Evolutionary conservation across 2,113 vertebrate species (phyloP).

Genomic region (Aphelocoma coerulescens): DNA sequence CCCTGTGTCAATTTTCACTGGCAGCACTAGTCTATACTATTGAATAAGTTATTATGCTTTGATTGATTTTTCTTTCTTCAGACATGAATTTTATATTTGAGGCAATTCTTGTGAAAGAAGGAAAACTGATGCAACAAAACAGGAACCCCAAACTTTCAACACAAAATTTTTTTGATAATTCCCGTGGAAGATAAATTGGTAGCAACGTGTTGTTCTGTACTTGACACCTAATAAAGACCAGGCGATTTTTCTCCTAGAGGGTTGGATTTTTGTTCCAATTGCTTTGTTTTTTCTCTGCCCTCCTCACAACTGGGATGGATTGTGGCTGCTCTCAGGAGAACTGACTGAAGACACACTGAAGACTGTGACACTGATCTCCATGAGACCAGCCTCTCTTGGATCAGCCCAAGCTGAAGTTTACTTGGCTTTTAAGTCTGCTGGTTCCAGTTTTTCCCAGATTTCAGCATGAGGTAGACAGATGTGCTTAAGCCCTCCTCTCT

Average conservation of each 20-base stretch:
- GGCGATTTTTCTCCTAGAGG: background rate
- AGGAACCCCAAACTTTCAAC: background rate
- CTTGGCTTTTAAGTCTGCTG: background rate
- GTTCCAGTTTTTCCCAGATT: background rate
- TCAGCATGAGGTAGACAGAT: background rate
- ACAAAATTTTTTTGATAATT: background rate
- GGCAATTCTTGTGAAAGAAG: slow-evolving; percentile 7
- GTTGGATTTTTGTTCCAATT: background rate
- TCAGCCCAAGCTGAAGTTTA: background rate
- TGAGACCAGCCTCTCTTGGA: background rate
- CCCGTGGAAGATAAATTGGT: background rate
- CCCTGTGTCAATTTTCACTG: slow-evolving; percentile 34
- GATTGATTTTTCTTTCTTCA: slow-evolving; percentile 46
- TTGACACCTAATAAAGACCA: background rate
- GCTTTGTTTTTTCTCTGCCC: background rate
- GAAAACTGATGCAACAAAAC: background rate
- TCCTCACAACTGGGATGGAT: background rate
- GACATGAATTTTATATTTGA: slow-evolving; percentile 23
- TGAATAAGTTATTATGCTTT: slow-evolving; percentile 52
- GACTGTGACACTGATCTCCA: background rate
- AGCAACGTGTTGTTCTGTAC: background rate
- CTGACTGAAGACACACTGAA: background rate
- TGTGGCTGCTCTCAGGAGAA: background rate
- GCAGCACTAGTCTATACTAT: slow-evolving; percentile 22
- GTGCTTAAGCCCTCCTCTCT: background rate